Percentiles rank a stretch among this genome's conserved stretches.
These are phyloP conservation scores for Epizoanthus rinbou DNA, from an alignment of 92 coral and sea anemone genomes.

Conservation along the genomic window DNA sequence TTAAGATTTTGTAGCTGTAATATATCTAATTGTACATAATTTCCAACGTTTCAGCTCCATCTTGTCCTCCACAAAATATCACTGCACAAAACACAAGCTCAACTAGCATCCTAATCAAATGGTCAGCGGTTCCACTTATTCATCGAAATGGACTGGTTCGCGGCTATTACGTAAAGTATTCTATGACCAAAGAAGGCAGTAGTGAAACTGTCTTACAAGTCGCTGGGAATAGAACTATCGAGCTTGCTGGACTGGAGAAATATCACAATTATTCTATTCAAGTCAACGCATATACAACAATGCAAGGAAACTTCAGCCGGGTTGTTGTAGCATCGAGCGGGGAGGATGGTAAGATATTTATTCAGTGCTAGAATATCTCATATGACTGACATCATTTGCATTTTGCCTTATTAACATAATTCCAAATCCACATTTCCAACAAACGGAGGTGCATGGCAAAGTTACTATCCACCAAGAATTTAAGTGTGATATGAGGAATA, in stretches of 20 bases:
- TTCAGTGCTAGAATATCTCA: too few relatives aligned
- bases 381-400: too few relatives aligned
- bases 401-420: too few relatives aligned
- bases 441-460: too few relatives aligned
- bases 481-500: too few relatives aligned
- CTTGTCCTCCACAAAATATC: conserved; percentile 52
- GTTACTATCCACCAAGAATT: too few relatives aligned
- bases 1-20: background rate
- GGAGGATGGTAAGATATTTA: conserved; percentile 31
- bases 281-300: conserved; percentile 44
- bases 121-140: conserved; percentile 51
- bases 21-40: background rate
- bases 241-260: conserved; percentile 21
- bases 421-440: too few relatives aligned
- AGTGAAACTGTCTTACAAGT: background rate
- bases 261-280: conserved; percentile 42
- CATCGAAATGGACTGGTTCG: conserved; percentile 69
- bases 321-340: conserved; percentile 22
- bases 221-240: conserved; percentile 30
- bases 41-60: conserved; percentile 52
- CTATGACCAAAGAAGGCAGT: background rate
- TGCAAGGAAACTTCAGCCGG: conserved; percentile 45
- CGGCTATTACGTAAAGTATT: conserved; percentile 46
- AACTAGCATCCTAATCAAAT: conserved; percentile 41
- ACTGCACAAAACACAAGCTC: conserved; percentile 39